A percentile compares a stretch with the other conserved stretches of the same genome.
phyloP scores from a whole-genome alignment of 1,140 invertebrate genomes.

The Popillia japonica region DNA sequence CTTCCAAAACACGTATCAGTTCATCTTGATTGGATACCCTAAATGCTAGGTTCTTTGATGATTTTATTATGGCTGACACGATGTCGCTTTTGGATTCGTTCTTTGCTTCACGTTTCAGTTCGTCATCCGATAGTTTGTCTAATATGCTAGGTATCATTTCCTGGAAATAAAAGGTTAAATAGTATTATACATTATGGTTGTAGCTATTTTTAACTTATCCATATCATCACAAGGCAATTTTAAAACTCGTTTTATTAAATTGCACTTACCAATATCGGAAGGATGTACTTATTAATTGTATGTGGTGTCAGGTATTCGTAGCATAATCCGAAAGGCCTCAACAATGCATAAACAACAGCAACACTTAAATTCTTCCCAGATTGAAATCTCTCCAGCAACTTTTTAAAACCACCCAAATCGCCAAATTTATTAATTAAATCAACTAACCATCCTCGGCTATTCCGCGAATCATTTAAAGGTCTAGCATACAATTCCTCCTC shows the following conservation, averaged over 20 bases:
- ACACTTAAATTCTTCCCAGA: constrained; percentile 76
- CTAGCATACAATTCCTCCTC: constrained; percentile 85
- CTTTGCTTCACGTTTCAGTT: constrained; percentile 95
- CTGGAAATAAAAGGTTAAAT: constrained; percentile 69
- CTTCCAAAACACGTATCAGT: constrained; percentile 88
- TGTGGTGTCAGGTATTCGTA: constrained; percentile 89
- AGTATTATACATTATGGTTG: too few species aligned
- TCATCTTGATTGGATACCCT: constrained; percentile 83
- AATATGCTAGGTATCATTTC: constrained; percentile 91
- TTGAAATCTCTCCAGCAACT: constrained; percentile 87
- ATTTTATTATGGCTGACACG: constrained; percentile 88
- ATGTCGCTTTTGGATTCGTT: constrained; percentile 95
- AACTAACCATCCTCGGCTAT: constrained; percentile 90
- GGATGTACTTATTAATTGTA: constrained; percentile 91
- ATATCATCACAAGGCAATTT: not conserved
- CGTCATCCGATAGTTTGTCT: constrained; percentile 95
- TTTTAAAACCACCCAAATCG: constrained; percentile 86
- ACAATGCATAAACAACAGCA: constrained; percentile 82
- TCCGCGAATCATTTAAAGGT: constrained; percentile 77
- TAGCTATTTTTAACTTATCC: too few species aligned
- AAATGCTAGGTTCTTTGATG: constrained; percentile 86
- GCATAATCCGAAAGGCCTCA: constrained; percentile 92
- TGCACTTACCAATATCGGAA: constrained; percentile 86
- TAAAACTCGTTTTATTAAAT: not conserved
- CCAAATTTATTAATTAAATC: constrained; percentile 97